Evolutionary conservation across 2,888 invertebrate species (phyloP).

Genomic region (Pyrochroa serraticornis): DNA sequence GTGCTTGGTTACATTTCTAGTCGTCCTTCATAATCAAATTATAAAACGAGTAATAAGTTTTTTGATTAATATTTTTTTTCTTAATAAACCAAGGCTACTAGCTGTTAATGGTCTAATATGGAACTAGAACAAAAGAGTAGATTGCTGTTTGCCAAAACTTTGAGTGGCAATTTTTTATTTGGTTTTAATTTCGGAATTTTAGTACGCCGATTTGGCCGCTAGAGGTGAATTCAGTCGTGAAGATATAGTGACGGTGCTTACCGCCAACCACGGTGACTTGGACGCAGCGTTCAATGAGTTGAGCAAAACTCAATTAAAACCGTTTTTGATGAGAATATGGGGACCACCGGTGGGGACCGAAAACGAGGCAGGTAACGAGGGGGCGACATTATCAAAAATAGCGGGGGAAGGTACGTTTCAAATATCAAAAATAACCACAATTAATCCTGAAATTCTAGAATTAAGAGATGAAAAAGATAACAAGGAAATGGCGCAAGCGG

Average conservation of each 20-base stretch:
- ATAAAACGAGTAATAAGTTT: too few relatives aligned
- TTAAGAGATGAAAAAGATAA: slow-evolving; percentile 28
- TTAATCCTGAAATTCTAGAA: slow-evolving; percentile 9
- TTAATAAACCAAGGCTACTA: too few relatives aligned
- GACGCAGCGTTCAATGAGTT: slow-evolving; percentile 74
- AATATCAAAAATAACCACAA: background rate
- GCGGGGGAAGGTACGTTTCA: slow-evolving; percentile 53
- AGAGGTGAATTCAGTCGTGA: slow-evolving; percentile 74
- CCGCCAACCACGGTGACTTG: slow-evolving; percentile 73
- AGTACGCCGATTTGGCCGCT: slow-evolving; percentile 68
- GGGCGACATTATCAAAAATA: slow-evolving; percentile 45
- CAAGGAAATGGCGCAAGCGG: slow-evolving; percentile 52
- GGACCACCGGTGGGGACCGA: slow-evolving; percentile 75
- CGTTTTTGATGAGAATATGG: slow-evolving; percentile 82
- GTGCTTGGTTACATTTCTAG: too few relatives aligned
- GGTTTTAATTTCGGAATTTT: slow-evolving; percentile 21
- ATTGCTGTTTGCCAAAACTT: too few relatives aligned
- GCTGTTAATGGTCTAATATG: too few relatives aligned
- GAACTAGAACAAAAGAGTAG: too few relatives aligned
- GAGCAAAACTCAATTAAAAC: slow-evolving; percentile 76
- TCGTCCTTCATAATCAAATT: too few relatives aligned
- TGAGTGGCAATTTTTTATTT: background rate
- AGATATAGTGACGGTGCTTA: slow-evolving; percentile 75
- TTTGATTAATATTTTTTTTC: too few relatives aligned
- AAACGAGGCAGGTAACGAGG: slow-evolving; percentile 65